phyloP scores from a whole-genome alignment of 2,113 vertebrate species.

The Arothron firmamentum region DNA sequence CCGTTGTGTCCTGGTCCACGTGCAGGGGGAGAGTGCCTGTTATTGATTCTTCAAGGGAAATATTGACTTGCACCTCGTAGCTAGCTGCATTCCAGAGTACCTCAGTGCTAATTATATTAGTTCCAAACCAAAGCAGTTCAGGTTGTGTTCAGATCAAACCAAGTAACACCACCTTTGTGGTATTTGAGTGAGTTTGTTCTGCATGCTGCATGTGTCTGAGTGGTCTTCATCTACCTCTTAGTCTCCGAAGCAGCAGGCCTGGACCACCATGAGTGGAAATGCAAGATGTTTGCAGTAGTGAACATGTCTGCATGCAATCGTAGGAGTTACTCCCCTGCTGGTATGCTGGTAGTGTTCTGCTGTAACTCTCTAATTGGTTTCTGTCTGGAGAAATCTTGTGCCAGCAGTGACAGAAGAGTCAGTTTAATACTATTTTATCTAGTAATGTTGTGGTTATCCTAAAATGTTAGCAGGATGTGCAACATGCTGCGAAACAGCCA shows the following conservation, averaged over 20 bases:
- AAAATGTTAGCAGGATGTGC: constrained; percentile 29
- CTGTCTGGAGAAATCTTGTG: constrained; percentile 15
- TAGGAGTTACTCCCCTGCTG: constrained; percentile 5
- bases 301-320: neutral
- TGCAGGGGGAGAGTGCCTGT: constrained; percentile 9
- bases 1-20: constrained; percentile 3
- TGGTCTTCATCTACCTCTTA: neutral
- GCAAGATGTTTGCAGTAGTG: neutral
- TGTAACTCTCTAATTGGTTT: constrained; percentile 31
- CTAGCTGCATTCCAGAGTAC: neutral
- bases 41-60: constrained; percentile 18
- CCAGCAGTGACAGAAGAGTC: constrained; percentile 15
- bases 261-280: constrained; percentile 28
- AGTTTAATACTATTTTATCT: constrained; percentile 26
- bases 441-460: constrained; percentile 20
- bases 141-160: neutral
- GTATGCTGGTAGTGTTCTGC: neutral
- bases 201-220: constrained; percentile 19
- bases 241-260: neutral
- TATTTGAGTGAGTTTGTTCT: neutral
- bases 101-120: neutral
- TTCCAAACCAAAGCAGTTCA: neutral
- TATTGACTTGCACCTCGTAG: constrained; percentile 1
- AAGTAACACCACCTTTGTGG: neutral
- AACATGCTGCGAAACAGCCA: neutral